Percentiles rank a stretch among this genome's conserved stretches.
Evolutionary conservation across 2,113 vertebrate genomes (phyloP).

Genomic region (Formicarius rufipectus): DNA sequence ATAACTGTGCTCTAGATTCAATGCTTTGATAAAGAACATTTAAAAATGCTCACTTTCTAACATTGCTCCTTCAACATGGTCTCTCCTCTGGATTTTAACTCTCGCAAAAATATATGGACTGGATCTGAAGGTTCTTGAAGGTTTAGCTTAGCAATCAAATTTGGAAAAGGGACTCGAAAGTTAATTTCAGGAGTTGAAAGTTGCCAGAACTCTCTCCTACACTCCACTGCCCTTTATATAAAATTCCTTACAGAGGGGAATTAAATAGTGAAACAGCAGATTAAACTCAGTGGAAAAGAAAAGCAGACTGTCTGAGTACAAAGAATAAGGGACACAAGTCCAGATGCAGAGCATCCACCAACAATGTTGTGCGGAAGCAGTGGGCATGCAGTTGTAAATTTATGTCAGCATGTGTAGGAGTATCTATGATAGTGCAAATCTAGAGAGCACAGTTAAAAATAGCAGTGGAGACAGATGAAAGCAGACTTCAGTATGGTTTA

Average conservation of each 20-base stretch:
- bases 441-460: constrained; percentile 6
- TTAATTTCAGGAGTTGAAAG: neutral
- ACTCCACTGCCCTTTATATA: neutral
- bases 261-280: neutral
- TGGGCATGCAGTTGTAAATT: neutral
- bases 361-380: neutral
- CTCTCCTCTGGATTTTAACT: neutral
- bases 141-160: neutral
- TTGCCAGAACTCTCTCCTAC: neutral
- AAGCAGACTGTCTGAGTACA: neutral
- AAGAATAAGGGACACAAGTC: fast-evolving
- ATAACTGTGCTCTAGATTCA: neutral
- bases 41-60: neutral
- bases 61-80: fast-evolving
- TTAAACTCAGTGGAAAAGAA: neutral
- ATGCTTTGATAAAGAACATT: neutral
- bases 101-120: neutral
- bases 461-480: constrained; percentile 21
- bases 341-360: neutral
- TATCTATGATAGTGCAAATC: neutral
- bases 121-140: neutral
- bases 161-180: neutral
- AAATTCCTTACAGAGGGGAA: neutral
- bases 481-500: neutral
- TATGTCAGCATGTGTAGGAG: neutral